These are phyloP conservation scores for Drosophila peninsularis DNA, from an alignment of 2,888 invertebrate genomes.

Conservation along the genomic window DNA sequence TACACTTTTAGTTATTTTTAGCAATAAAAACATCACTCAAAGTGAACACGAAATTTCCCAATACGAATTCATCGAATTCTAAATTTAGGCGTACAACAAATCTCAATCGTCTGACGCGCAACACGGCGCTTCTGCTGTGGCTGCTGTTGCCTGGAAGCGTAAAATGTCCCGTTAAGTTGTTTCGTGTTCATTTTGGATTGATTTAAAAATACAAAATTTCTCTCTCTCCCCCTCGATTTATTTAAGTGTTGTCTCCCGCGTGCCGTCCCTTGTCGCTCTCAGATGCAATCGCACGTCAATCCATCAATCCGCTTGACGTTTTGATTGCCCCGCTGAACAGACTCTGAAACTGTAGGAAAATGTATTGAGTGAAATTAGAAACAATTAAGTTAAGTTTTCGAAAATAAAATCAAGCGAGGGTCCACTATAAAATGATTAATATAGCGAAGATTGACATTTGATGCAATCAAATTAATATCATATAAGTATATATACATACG, in stretches of 20 bases:
- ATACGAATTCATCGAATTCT: slow-evolving; percentile 34
- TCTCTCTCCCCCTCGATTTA: slow-evolving; percentile 13
- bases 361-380: slow-evolving; percentile 49
- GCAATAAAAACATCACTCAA: slow-evolving; percentile 25
- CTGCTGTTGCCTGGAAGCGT: slow-evolving; percentile 41
- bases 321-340: slow-evolving; percentile 59
- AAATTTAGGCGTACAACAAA: slow-evolving; percentile 46
- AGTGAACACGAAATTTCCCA: slow-evolving; percentile 29
- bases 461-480: background rate
- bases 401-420: background rate
- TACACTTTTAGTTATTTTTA: slow-evolving; percentile 39
- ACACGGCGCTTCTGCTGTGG: slow-evolving; percentile 2
- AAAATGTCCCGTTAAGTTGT: slow-evolving; percentile 36
- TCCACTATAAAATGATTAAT: background rate
- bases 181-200: slow-evolving; percentile 17
- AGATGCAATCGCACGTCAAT: slow-evolving; percentile 62
- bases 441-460: slow-evolving; percentile 28
- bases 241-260: slow-evolving; percentile 30
- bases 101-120: slow-evolving; percentile 14
- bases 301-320: slow-evolving; percentile 65
- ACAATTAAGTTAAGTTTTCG: slow-evolving; percentile 44
- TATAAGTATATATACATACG: background rate
- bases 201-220: slow-evolving; percentile 44
- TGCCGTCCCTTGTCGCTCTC: slow-evolving; percentile 4
- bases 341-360: slow-evolving; percentile 3